These are phyloP conservation scores for Solenodon paradoxus DNA, from an alignment of 2,113 vertebrate genomes.

Conservation along the genomic window DNA sequence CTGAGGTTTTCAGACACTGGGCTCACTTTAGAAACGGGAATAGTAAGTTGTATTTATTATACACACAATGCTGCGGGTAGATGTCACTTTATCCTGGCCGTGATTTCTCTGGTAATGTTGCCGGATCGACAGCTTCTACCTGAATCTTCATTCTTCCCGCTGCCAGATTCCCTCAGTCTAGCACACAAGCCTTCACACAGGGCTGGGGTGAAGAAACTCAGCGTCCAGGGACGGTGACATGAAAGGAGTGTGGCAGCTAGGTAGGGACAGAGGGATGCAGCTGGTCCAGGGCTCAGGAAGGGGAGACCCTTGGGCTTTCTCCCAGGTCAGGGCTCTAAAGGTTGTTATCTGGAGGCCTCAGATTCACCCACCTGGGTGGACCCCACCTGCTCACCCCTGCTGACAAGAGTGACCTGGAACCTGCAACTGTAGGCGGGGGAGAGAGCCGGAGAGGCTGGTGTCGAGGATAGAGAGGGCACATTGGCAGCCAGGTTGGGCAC, in stretches of 20 bases:
- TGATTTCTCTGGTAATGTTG: neutral
- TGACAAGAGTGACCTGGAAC: neutral
- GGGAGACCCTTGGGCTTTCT: neutral
- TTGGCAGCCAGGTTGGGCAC: too few relatives aligned
- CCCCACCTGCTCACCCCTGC: neutral
- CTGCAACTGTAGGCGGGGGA: neutral
- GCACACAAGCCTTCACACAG: neutral
- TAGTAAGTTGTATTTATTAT: constrained; percentile 55
- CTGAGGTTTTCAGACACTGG: constrained; percentile 74
- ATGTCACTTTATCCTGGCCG: neutral
- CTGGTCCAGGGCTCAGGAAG: neutral
- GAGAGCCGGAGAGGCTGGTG: neutral
- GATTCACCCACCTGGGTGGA: neutral
- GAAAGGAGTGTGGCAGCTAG: neutral
- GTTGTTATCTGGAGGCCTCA: neutral
- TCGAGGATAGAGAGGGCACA: neutral
- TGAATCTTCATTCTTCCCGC: neutral
- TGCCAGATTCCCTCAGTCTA: neutral
- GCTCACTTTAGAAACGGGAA: constrained; percentile 65
- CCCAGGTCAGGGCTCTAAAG: neutral
- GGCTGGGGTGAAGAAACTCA: neutral
- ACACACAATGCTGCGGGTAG: constrained; percentile 6
- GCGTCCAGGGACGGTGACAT: neutral
- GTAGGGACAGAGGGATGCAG: neutral
- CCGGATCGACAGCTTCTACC: neutral